A percentile compares a stretch with the other conserved stretches of the same genome.
Conservation (phyloP, 2,797 vertebrate species). For the Eospalax fontanierii region DNA sequence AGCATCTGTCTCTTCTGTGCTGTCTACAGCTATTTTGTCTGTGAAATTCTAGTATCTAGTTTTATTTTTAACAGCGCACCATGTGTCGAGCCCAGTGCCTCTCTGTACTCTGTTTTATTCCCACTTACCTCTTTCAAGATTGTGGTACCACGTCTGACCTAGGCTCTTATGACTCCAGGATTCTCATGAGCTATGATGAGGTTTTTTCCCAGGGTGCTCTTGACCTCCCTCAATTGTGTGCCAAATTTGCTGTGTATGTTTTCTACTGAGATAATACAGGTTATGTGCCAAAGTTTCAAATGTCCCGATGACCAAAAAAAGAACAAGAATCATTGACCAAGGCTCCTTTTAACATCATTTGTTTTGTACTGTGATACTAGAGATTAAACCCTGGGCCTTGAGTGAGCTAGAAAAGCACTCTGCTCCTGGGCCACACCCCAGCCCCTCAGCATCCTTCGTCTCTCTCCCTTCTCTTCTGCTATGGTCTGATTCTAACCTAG, state of each 20-base stretch:
- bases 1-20: slow-evolving; percentile 6
- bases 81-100: background rate
- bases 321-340: background rate
- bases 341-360: background rate
- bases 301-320: background rate
- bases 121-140: background rate
- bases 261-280: background rate
- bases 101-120: background rate
- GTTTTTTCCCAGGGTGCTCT: background rate
- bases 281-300: slow-evolving; percentile 44
- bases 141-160: background rate
- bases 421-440: background rate
- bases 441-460: background rate
- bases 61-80: slow-evolving; percentile 61
- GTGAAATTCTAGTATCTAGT: slow-evolving; percentile 43
- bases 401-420: background rate
- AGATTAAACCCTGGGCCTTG: background rate
- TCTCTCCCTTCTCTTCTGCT: background rate
- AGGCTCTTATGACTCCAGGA: background rate
- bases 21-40: slow-evolving; percentile 45
- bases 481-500: background rate
- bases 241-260: background rate
- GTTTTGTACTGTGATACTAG: background rate
- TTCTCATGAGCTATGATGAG: background rate
- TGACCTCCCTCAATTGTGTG: background rate